A percentile compares a stretch with the other conserved stretches of the same genome.
Conservation (phyloP, 1,140 invertebrate genomes). For the Sarcophaga bullata region DNA sequence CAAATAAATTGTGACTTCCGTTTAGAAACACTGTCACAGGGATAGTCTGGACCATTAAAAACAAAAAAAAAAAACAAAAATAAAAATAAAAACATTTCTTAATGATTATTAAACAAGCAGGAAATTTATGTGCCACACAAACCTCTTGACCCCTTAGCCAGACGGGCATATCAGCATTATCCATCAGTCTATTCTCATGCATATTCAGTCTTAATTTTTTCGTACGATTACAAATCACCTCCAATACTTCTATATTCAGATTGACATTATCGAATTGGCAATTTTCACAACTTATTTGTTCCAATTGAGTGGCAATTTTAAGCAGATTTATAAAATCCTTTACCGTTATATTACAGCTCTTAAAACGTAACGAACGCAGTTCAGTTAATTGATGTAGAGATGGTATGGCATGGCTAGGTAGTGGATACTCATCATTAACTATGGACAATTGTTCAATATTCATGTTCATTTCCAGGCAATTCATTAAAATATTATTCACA, state of each 20-base stretch:
- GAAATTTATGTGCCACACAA: too few species aligned
- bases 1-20: background rate
- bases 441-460: conserved; percentile 14
- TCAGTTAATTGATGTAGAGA: background rate
- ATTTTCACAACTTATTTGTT: conserved; percentile 3
- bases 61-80: too few species aligned
- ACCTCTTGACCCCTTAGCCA: background rate
- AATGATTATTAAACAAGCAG: too few species aligned
- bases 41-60: background rate
- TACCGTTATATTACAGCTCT: background rate
- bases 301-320: background rate
- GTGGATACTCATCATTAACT: conserved; percentile 11
- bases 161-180: background rate
- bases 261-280: background rate
- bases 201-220: conserved; percentile 27
- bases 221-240: background rate
- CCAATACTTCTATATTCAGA: background rate
- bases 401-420: background rate
- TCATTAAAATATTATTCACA: conserved; percentile 11
- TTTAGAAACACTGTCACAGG: background rate
- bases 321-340: background rate
- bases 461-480: conserved; percentile 19
- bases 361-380: conserved; percentile 16
- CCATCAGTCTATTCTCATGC: conserved; percentile 13
- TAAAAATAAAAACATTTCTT: background rate